These are phyloP conservation scores for Chiroxiphia lanceolata DNA, from an alignment of 2,797 vertebrate species.

Conservation along the genomic window DNA sequence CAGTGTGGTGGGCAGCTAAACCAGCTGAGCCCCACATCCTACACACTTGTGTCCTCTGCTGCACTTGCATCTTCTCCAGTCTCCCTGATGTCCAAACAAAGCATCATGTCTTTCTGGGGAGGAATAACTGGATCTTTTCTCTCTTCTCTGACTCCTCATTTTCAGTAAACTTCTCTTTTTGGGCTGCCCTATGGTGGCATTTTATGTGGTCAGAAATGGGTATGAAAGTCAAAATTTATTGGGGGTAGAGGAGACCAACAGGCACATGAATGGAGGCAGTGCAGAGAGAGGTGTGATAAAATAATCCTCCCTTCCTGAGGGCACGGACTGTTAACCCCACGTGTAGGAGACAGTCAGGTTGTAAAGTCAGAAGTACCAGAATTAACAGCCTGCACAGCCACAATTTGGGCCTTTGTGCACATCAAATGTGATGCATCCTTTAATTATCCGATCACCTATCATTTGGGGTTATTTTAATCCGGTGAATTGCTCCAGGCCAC, in stretches of 20 bases:
- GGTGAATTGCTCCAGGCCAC: not conserved
- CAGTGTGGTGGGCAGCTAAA: not conserved
- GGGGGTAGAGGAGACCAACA: not conserved
- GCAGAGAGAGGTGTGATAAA: not conserved
- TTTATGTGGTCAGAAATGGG: not conserved
- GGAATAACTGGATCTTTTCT: not conserved
- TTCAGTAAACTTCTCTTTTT: not conserved
- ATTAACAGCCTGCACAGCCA: not conserved
- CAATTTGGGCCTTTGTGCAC: not conserved
- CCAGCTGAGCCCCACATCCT: not conserved
- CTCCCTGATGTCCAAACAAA: not conserved
- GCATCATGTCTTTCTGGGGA: accelerated
- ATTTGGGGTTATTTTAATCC: not conserved
- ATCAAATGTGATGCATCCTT: not conserved
- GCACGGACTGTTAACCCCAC: accelerated
- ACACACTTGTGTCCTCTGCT: not conserved
- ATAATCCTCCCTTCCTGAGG: not conserved
- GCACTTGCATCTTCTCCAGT: not conserved
- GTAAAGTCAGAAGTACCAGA: not conserved
- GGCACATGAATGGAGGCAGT: not conserved
- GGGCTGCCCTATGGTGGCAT: not conserved
- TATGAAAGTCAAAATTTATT: not conserved
- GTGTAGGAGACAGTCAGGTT: not conserved
- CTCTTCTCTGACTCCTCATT: not conserved
- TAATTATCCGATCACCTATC: slow-evolving; percentile 18